Conservation (phyloP, 92 coral and sea anemone genomes). For the Meandrina meandrites region DNA sequence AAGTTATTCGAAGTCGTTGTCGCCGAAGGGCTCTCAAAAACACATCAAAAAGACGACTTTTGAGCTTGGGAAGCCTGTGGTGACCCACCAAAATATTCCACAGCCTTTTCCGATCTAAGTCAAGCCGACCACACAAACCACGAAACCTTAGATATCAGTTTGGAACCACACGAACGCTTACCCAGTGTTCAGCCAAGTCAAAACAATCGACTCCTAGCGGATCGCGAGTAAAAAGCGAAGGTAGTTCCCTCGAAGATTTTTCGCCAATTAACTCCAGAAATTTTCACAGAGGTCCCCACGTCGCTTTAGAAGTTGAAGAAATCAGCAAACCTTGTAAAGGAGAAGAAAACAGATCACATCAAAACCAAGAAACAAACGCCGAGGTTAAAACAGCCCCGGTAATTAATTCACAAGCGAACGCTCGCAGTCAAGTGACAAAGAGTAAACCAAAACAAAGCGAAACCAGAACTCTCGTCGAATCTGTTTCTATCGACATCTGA, state of each 20-base stretch:
- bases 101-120: conserved; percentile 17
- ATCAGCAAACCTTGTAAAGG: conserved; percentile 1
- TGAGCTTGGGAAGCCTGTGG: too few species aligned
- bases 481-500: too few species aligned
- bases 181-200: conserved; percentile 5
- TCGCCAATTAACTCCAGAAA: conserved; percentile 5
- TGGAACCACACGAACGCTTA: background rate
- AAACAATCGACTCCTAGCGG: conserved; percentile 9
- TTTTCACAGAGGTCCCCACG: background rate
- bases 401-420: too few species aligned
- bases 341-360: background rate
- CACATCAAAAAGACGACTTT: too few species aligned
- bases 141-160: background rate
- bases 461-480: background rate
- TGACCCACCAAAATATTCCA: too few species aligned
- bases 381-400: too few species aligned
- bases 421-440: background rate
- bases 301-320: conserved; percentile 15
- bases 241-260: conserved; percentile 15
- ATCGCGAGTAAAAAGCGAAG: background rate
- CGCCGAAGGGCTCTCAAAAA: too few species aligned
- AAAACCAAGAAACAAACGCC: background rate
- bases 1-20: too few species aligned
- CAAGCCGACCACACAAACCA: conserved; percentile 1
- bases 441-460: background rate